phyloP scores from a whole-genome alignment of 1,140 invertebrate genomes.

The Zaprionus inermis region DNA sequence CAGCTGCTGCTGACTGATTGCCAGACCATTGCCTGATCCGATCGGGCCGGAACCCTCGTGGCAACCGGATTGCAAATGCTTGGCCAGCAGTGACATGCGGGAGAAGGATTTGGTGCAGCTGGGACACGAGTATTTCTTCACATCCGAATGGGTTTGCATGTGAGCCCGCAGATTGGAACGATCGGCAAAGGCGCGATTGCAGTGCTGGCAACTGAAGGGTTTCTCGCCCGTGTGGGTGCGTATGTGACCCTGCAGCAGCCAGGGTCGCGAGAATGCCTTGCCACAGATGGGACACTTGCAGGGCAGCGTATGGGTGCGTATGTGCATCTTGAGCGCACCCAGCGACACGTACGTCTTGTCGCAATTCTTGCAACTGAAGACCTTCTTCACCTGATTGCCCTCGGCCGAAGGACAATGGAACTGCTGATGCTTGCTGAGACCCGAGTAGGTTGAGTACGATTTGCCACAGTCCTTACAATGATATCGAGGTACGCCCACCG shows the following conservation, averaged over 20 bases:
- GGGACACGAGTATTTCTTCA: constrained; percentile 98
- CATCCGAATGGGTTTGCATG: constrained; percentile 98
- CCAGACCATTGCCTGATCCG: constrained; percentile 16
- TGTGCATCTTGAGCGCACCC: constrained; percentile 99
- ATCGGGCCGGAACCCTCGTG: constrained; percentile 57
- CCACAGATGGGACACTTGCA: constrained; percentile 98
- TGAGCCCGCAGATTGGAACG: constrained; percentile 98
- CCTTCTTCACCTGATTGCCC: constrained; percentile 93
- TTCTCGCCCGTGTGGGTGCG: constrained; percentile 98
- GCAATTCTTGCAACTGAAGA: constrained; percentile 98
- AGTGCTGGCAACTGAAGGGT: constrained; percentile 97
- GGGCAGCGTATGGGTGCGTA: constrained; percentile 98
- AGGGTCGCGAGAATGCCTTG: constrained; percentile 98
- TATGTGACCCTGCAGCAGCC: constrained; percentile 98
- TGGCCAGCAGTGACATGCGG: constrained; percentile 96
- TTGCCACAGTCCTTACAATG: constrained; percentile 97
- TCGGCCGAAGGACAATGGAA: constrained; percentile 95
- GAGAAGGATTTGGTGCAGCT: constrained; percentile 98
- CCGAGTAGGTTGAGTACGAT: constrained; percentile 98
- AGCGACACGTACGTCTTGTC: constrained; percentile 97
- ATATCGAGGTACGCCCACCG: constrained; percentile 87
- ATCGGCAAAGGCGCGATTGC: constrained; percentile 97
- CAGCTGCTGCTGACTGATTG: constrained; percentile 67
- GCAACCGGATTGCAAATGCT: constrained; percentile 96
- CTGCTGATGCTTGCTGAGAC: constrained; percentile 97